Percentiles rank a stretch among this genome's conserved stretches.
These are phyloP conservation scores for Piezodorus guildinii DNA, from an alignment of 1,140 invertebrate genomes.

Conservation along the genomic window DNA sequence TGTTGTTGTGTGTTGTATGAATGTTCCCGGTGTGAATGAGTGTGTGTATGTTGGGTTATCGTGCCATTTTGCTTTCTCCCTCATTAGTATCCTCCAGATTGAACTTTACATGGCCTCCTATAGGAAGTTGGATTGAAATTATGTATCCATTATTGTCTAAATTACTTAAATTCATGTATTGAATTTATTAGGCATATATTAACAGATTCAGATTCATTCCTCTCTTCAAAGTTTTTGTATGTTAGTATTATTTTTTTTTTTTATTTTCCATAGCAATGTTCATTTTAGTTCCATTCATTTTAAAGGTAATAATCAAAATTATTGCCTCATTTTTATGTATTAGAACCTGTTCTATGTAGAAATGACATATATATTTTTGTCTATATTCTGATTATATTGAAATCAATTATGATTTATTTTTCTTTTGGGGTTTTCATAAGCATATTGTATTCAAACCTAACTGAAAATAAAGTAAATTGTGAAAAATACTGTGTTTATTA, in stretches of 20 bases:
- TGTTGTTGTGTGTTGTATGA: conserved; percentile 21
- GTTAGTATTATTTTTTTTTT: conserved; percentile 3
- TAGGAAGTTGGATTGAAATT: conserved; percentile 7
- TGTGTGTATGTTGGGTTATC: conserved; percentile 14
- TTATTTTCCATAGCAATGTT: not conserved
- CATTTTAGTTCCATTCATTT: no score
- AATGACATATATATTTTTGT: no score
- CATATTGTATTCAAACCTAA: no score
- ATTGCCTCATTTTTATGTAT: no score
- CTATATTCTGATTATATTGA: no score
- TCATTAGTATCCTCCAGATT: not conserved
- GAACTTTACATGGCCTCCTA: not conserved
- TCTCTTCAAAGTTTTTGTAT: not conserved
- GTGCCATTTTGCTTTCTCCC: conserved; percentile 10
- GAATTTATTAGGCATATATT: not conserved
- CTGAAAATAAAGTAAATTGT: no score
- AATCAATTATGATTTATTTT: no score
- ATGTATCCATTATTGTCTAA: not conserved
- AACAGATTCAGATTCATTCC: conserved; percentile 9
- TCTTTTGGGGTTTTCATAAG: no score
- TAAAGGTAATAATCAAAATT: no score
- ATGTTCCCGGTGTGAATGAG: conserved; percentile 19
- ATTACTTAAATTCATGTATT: not conserved
- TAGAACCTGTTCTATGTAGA: no score
- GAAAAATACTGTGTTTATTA: no score